phyloP scores from a whole-genome alignment of 2,113 vertebrate genomes.

The Nematolebias whitei region DNA sequence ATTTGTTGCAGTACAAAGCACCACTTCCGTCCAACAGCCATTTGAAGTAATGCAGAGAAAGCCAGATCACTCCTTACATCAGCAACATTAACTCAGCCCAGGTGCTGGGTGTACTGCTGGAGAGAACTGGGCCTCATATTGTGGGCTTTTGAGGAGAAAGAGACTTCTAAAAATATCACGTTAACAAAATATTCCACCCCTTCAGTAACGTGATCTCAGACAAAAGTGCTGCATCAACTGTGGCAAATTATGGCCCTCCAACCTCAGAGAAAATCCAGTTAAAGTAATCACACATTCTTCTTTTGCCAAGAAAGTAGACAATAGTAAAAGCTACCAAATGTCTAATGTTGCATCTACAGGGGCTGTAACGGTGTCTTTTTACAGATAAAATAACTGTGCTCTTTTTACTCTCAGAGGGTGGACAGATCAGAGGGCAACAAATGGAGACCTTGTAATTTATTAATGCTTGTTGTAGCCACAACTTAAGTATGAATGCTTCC shows the following conservation, averaged over 20 bases:
- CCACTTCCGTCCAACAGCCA: background rate
- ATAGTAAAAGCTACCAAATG: constrained; percentile 67
- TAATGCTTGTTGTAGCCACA: constrained; percentile 38
- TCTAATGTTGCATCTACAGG: constrained; percentile 26
- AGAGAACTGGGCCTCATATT: constrained; percentile 39
- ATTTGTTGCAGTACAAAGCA: constrained; percentile 4
- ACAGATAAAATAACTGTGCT: constrained; percentile 25
- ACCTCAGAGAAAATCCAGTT: constrained; percentile 41
- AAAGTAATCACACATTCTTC: constrained; percentile 44
- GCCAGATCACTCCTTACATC: constrained; percentile 20
- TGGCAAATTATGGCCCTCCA: constrained; percentile 44
- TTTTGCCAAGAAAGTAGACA: constrained; percentile 54
- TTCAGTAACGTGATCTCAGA: constrained; percentile 35
- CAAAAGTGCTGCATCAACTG: constrained; percentile 59
- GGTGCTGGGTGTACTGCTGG: constrained; percentile 31
- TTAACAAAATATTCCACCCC: constrained; percentile 65
- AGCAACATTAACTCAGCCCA: constrained; percentile 30
- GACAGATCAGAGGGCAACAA: constrained; percentile 2
- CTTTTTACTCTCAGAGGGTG: constrained; percentile 23
- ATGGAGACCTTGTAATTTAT: constrained; percentile 18
- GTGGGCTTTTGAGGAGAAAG: constrained; percentile 50
- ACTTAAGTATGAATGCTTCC: constrained; percentile 28
- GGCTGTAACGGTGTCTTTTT: constrained; percentile 20
- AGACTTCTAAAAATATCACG: constrained; percentile 60
- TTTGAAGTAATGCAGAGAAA: constrained; percentile 13